Percentiles rank a stretch among this genome's conserved stretches.
phyloP scores from a whole-genome alignment of 2,797 vertebrate species.

The Taeniopygia guttata region DNA sequence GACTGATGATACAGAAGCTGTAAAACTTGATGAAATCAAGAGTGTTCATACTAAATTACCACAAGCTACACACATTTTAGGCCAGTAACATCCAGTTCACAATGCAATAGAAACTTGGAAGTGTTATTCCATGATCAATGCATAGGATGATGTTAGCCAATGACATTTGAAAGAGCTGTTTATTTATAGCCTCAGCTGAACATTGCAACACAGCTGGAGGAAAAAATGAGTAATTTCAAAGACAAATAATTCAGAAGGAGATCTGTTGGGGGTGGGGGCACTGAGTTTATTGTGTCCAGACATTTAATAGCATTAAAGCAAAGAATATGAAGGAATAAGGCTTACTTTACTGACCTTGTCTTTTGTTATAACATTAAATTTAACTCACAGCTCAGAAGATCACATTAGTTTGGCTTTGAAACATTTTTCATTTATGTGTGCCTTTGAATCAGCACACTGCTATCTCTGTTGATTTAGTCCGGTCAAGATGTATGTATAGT shows the following conservation, averaged over 20 bases:
- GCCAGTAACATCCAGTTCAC: constrained; percentile 1
- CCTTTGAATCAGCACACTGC: constrained; percentile 63
- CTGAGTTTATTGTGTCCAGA: neutral
- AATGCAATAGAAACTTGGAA: constrained; percentile 25
- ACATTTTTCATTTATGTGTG: constrained; percentile 65
- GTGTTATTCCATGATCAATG: neutral
- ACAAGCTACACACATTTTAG: neutral
- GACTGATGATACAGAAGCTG: constrained; percentile 12
- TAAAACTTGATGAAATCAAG: constrained; percentile 13
- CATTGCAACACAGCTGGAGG: constrained; percentile 30
- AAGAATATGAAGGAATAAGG: neutral
- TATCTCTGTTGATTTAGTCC: constrained; percentile 62
- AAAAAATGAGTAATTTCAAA: constrained; percentile 55
- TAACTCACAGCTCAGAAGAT: constrained; percentile 15
- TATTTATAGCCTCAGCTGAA: constrained; percentile 37
- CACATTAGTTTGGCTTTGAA: constrained; percentile 56
- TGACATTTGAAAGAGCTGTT: constrained; percentile 39
- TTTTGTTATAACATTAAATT: constrained; percentile 46
- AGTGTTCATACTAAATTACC: neutral
- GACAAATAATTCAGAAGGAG: constrained; percentile 38
- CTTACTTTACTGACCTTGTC: constrained; percentile 40
- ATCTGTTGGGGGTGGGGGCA: neutral
- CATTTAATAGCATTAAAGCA: constrained; percentile 29
- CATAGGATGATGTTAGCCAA: constrained; percentile 44
- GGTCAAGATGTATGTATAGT: constrained; percentile 36